These are phyloP conservation scores for Peromyscus aztecus DNA, from an alignment of 2,797 vertebrate species.

Conservation along the genomic window DNA sequence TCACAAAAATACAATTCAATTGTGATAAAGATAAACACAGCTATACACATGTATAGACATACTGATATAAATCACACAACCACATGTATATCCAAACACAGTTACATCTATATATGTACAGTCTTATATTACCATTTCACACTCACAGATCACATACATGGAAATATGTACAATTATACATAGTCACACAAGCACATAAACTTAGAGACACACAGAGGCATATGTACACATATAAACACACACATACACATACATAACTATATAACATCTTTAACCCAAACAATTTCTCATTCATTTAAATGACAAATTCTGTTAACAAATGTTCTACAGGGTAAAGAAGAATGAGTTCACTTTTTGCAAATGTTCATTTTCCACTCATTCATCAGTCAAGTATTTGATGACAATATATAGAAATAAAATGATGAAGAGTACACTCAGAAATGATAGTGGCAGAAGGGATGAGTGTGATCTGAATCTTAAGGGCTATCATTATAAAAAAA, in stretches of 20 bases:
- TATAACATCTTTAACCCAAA: background rate
- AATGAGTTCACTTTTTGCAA: background rate
- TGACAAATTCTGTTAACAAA: background rate
- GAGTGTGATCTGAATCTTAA: background rate
- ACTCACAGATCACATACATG: background rate
- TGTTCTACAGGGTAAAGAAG: background rate
- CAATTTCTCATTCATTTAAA: background rate
- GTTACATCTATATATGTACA: rapidly evolving
- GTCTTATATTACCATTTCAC: background rate
- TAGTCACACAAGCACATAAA: background rate
- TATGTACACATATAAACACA: background rate
- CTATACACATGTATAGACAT: background rate
- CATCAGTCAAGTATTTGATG: background rate
- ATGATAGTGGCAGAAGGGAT: background rate
- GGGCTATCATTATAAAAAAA: background rate
- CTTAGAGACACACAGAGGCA: background rate
- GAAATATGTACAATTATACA: background rate
- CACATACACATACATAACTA: background rate
- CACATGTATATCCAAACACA: background rate
- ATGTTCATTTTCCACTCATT: background rate
- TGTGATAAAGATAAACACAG: background rate
- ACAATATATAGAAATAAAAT: slow-evolving; percentile 13
- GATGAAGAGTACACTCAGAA: background rate
- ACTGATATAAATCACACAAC: slow-evolving; percentile 13
- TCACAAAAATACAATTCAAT: background rate